These are phyloP conservation scores for Lithophane socia DNA, from an alignment of 2,888 invertebrate species.

Conservation along the genomic window DNA sequence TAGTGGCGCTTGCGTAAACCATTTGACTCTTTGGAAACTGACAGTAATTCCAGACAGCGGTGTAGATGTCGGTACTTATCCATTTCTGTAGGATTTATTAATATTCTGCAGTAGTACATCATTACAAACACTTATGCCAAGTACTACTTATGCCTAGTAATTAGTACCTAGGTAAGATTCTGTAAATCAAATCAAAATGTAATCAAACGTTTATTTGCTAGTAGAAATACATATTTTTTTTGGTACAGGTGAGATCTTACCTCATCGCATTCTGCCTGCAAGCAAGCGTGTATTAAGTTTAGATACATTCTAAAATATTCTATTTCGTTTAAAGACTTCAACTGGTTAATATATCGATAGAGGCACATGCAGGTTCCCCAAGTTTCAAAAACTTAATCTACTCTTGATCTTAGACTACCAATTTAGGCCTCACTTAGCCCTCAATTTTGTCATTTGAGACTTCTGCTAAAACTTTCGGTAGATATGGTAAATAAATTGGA, in stretches of 20 bases:
- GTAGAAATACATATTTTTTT: no score
- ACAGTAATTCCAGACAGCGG: background rate
- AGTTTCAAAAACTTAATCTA: background rate
- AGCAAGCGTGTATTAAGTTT: no score
- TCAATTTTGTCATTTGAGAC: conserved; percentile 6
- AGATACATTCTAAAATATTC: no score
- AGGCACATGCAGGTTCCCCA: background rate
- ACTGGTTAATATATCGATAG: background rate
- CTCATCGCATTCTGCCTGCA: no score
- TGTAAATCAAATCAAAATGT: background rate
- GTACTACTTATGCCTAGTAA: background rate
- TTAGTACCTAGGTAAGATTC: background rate
- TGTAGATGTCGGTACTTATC: conserved; percentile 38
- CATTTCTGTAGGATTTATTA: background rate
- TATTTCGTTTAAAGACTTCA: background rate
- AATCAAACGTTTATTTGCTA: no score
- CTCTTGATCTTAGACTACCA: background rate
- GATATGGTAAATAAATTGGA: no score
- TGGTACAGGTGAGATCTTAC: no score
- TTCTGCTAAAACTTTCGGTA: conserved; percentile 14
- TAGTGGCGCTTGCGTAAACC: conserved; percentile 11
- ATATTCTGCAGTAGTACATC: background rate
- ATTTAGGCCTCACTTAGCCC: background rate
- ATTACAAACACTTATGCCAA: background rate
- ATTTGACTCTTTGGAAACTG: background rate